phyloP scores from a whole-genome alignment of 1,140 invertebrate species.

The Pogonomyrmex californicus region DNA sequence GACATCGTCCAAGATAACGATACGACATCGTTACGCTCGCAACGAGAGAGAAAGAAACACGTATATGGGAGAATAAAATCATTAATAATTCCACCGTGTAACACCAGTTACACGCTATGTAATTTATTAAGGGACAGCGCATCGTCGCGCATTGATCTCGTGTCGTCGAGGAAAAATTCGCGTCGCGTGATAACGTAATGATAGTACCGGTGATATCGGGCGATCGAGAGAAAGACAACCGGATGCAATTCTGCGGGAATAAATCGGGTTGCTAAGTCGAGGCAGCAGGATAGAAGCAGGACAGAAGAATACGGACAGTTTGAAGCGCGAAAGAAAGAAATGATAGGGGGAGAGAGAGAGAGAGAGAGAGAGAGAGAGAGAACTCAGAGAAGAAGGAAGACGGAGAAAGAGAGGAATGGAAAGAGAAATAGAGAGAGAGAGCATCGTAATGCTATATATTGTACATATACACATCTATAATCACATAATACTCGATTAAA shows the following conservation, averaged over 20 bases:
- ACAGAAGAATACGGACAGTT: constrained; percentile 32
- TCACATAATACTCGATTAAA: constrained; percentile 67
- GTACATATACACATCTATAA: constrained; percentile 59
- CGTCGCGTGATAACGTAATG: constrained; percentile 25
- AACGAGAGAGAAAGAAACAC: constrained; percentile 14
- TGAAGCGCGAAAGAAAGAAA: constrained; percentile 3
- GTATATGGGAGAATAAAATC: constrained; percentile 25
- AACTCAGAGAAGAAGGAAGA: too few relatives aligned
- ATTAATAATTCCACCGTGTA: constrained; percentile 61
- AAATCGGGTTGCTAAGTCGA: constrained; percentile 32
- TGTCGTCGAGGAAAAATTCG: constrained; percentile 27
- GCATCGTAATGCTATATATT: constrained; percentile 50
- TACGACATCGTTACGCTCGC: constrained; percentile 40
- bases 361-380: background rate
- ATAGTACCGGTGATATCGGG: constrained; percentile 10
- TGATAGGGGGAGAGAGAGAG: background rate
- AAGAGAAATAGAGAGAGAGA: constrained; percentile 36
- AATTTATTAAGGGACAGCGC: constrained; percentile 36
- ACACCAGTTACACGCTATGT: constrained; percentile 9
- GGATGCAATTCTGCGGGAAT: background rate
- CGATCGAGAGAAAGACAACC: constrained; percentile 27
- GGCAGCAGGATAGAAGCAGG: constrained; percentile 24
- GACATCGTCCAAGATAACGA: constrained; percentile 39
- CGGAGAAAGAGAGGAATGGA: constrained; percentile 8
- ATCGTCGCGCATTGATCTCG: constrained; percentile 37